A percentile compares a stretch with the other conserved stretches of the same genome.
Evolutionary conservation across 2,797 vertebrate species (phyloP).

Genomic region (Schizopygopsis malacanthus): DNA sequence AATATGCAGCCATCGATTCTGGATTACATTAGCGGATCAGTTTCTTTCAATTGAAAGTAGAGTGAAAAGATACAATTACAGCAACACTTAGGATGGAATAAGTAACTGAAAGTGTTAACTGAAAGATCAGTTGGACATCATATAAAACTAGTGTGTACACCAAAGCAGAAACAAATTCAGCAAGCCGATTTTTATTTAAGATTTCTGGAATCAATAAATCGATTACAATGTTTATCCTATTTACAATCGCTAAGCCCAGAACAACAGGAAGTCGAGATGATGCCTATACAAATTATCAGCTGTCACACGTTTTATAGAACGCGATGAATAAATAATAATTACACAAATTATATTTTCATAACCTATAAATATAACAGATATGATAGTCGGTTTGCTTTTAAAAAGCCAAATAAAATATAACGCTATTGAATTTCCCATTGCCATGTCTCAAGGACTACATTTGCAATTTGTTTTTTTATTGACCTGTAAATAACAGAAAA

Average conservation of each 20-base stretch:
- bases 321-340: not conserved
- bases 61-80: slow-evolving; percentile 52
- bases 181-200: slow-evolving; percentile 5
- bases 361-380: not conserved
- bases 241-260: not conserved
- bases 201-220: slow-evolving; percentile 23
- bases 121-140: slow-evolving; percentile 24
- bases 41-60: slow-evolving; percentile 48
- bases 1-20: slow-evolving; percentile 50
- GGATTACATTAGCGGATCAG: slow-evolving; percentile 51
- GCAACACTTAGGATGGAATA: slow-evolving; percentile 23
- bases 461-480: not conserved
- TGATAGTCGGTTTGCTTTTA: slow-evolving; percentile 5
- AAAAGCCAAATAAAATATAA: slow-evolving; percentile 4
- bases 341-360: not conserved
- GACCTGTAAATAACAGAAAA: not conserved
- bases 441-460: not conserved
- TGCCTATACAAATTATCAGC: not conserved
- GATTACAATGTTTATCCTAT: not conserved
- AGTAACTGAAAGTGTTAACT: slow-evolving; percentile 37
- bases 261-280: not conserved
- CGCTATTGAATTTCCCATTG: not conserved
- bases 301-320: not conserved
- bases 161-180: slow-evolving; percentile 7
- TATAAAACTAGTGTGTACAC: not conserved